Evolutionary conservation across 2,888 invertebrate species (phyloP), one percentile per base, ranked within the genome.

Genomic region (Carcina quercana): DNA sequence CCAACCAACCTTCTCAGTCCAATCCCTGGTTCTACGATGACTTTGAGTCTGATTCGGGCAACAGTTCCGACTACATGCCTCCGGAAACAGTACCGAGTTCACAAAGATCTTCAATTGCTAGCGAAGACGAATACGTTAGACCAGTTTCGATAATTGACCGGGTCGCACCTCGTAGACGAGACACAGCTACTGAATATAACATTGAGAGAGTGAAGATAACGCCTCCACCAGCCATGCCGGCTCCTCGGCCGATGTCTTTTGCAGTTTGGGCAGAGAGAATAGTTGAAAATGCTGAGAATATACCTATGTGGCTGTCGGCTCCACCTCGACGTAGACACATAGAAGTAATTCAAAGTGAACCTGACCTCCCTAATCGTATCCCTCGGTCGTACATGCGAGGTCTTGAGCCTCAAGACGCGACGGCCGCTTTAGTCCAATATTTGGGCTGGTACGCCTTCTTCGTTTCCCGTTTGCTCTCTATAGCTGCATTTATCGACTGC

Each of bases 391-490:
- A 76, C 30, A 80, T 86, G 45, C 79, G 89, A 45, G 91, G 91
- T 5, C 79, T 93, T 5, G 89, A 91, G 42, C 91, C 92, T 42
- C 93, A 93, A 47, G 92, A 93, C 51, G 85, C 89, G 1, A 85
- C 90, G 0, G 91, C 91, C 7, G 88, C 88, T 45, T 60, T 89
- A 4, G 76, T 93, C 3, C 86, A 90, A 14, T 91, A 89, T 55
- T 64, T 91, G n/a, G 92, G 91, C 59, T 94, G 94, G 94, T 89
- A 91, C 42, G 75, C 88, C 25, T 93, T 93, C 57, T 87, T 93
- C 28, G 58, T 89, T n/a, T 87, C 90, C 22, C 86, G 94, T 27
- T 82, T 93, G 67, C 72, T 92, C 28, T 86, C 92, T 14, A 85
- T 93, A 25, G 87, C 89, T 0, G 86, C 89, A 1, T 91, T 92